Evolutionary conservation across 1,140 invertebrate species (phyloP).

Genomic region (Hirudo medicinalis): DNA sequence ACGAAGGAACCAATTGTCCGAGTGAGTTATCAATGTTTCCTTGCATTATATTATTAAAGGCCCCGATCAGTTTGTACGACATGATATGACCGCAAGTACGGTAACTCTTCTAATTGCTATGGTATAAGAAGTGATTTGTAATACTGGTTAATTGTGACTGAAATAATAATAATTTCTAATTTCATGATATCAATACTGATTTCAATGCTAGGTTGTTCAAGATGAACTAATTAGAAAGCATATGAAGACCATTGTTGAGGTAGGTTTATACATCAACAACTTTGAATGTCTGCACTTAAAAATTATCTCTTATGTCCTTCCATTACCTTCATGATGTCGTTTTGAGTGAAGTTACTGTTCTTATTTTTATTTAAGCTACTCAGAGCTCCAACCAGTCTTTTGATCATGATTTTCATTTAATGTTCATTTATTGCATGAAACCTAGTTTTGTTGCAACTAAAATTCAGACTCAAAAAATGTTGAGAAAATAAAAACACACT

Average conservation of each 20-base stretch:
- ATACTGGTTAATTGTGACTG: neutral
- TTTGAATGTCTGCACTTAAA: neutral
- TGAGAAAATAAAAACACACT: no score
- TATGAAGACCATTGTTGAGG: slow-evolving; percentile 96
- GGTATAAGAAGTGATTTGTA: neutral
- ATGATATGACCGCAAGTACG: neutral
- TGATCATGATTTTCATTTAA: neutral
- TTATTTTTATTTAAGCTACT: neutral
- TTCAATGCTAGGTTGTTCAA: slow-evolving; percentile 63
- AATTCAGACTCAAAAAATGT: no score
- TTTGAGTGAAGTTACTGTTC: neutral
- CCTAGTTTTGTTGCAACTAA: no score
- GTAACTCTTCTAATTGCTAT: neutral
- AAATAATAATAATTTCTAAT: no score
- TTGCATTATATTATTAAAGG: neutral
- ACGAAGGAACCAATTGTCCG: slow-evolving; percentile 84
- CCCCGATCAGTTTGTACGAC: no score
- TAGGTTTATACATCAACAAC: slow-evolving; percentile 32
- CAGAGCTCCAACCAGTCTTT: neutral
- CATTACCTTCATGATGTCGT: neutral
- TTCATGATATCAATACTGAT: no score
- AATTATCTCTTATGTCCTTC: neutral
- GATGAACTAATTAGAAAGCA: slow-evolving; percentile 94
- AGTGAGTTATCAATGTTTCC: slow-evolving; percentile 25
- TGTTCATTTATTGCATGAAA: neutral